Evolutionary conservation across 2,888 invertebrate species (phyloP).

Genomic region (Nomada lathburiana): DNA sequence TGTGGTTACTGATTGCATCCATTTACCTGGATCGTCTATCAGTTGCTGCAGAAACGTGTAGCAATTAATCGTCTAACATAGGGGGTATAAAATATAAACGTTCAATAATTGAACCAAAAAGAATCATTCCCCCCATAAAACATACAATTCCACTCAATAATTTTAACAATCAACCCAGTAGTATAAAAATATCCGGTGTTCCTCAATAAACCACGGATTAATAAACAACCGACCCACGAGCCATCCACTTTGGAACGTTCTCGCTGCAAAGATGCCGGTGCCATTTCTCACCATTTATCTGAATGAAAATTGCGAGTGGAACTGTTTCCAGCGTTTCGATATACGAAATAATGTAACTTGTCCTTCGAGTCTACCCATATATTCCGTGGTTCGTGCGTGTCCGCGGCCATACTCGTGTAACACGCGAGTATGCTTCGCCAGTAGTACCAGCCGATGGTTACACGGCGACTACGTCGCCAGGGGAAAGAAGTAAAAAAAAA

Average conservation of each 20-base stretch:
- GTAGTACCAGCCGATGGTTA: conserved; percentile 64
- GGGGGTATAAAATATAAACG: background rate
- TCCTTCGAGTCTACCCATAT: conserved; percentile 46
- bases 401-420: conserved; percentile 40
- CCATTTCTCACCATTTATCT: no score
- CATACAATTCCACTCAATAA: no score
- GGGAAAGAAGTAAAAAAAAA: conserved; percentile 36
- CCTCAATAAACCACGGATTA: no score
- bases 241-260: no score
- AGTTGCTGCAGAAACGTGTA: conserved; percentile 38
- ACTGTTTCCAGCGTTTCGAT: background rate
- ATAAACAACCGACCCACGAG: no score
- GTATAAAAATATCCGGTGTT: no score
- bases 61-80: conserved; percentile 66
- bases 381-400: conserved; percentile 27
- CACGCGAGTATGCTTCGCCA: conserved; percentile 41
- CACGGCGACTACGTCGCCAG: conserved; percentile 58
- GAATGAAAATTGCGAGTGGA: no score
- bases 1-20: conserved; percentile 60
- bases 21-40: conserved; percentile 35
- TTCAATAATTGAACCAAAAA: no score
- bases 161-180: no score
- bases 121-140: no score
- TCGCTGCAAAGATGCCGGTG: no score
- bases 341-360: conserved; percentile 25